Base-by-base conservation (phyloP, 2,888 invertebrate species). In the Liodrosophila aerea region DNA sequence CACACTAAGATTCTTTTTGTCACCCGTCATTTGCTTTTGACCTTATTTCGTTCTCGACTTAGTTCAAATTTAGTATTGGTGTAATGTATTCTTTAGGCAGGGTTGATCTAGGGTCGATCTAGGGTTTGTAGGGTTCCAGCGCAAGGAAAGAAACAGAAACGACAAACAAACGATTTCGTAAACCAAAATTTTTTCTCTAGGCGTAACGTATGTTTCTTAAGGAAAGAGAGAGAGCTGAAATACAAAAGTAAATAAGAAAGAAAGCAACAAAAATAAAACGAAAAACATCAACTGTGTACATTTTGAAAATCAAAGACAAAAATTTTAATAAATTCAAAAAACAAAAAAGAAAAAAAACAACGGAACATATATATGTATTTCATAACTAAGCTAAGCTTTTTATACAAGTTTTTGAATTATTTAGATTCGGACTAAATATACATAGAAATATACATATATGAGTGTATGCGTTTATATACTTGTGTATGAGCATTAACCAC, bases 141-240 rank as follows among this genome's bases (percentile, higher is more conserved):
- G 37, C 60, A 66, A 69, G 61, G 54, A 8, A 13, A 33, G 40
- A 11, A 27, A 33, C 15, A 13, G 37, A 13, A 64, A 49, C 37
- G 41, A 47, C 36, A 47, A 45, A 58, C 43, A 64, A 72, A 62
- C 39, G 30, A 68, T 74, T 78, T 76, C 74, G 73, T 52, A 77
- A 78, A 76, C 80, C 76, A 80, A 77, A 80, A 73, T 66, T 77
- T 77, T 70, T 66, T 77, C 74, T 69, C 60, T 76, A 77, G 76
- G 64, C 51, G 62, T 29, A 76, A 74, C 2, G 53, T 63, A 49
- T 34, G 52, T 65, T 63, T 72, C 62, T 57, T 76, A 76, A 76
- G 75, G 41, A 66, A n/a, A n/a, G 36, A 47, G 22, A 18, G 18
- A 60, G 56, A 72, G 73, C 70, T 73, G 57, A 76, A 71, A 68